These are phyloP conservation scores for Pseudonaja textilis DNA, from an alignment of 2,113 vertebrate genomes.

Conservation along the genomic window DNA sequence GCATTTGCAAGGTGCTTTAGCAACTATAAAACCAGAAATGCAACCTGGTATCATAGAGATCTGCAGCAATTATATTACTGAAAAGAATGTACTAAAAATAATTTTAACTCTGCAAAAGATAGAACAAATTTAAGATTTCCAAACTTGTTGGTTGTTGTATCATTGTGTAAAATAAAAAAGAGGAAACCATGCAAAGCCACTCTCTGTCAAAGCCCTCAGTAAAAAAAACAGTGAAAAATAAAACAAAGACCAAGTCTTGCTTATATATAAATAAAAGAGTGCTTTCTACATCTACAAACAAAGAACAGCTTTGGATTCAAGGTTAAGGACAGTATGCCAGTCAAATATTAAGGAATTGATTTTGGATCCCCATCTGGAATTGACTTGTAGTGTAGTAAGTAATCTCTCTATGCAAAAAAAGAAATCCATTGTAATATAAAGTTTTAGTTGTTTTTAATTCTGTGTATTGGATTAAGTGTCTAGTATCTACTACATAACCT, in stretches of 20 bases:
- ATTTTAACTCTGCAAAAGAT: background rate
- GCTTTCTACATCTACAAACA: background rate
- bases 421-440: background rate
- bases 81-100: no score
- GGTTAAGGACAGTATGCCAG: background rate
- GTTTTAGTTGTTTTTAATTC: background rate
- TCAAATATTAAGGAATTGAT: background rate
- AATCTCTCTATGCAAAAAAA: background rate
- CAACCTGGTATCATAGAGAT: background rate
- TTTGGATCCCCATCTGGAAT: background rate
- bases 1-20: conserved; percentile 13
- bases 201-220: conserved; percentile 8
- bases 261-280: background rate
- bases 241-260: background rate
- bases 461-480: background rate
- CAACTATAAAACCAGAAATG: background rate
- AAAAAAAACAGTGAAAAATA: conserved; percentile 5
- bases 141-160: background rate
- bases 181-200: background rate
- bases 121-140: background rate
- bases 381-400: background rate
- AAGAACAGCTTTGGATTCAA: background rate
- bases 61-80: background rate
- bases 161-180: background rate
- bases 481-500: background rate